Conservation (phyloP, 2,113 vertebrate genomes). For the Sapajus apella region DNA sequence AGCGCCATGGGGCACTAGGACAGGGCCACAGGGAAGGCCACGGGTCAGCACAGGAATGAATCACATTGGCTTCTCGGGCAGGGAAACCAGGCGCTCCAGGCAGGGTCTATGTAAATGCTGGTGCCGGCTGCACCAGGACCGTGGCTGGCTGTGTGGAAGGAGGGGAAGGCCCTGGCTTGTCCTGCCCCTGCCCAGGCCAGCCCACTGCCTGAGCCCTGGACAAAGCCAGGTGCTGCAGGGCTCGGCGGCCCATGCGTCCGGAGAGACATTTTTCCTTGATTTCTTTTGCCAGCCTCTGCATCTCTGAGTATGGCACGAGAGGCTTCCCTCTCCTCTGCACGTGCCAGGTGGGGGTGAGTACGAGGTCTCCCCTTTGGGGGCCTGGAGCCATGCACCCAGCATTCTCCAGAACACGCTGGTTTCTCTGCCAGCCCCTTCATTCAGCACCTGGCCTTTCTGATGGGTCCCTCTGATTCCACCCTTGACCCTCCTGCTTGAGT, state of each 20-base stretch:
- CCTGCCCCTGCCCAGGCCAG: neutral
- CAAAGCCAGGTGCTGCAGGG: neutral
- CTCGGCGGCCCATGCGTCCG: rapidly evolving
- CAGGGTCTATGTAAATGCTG: neutral
- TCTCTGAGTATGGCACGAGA: neutral
- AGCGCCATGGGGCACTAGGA: neutral
- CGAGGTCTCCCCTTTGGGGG: neutral
- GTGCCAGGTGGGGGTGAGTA: neutral
- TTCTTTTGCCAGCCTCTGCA: neutral
- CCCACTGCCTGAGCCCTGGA: neutral
- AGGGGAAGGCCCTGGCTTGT: neutral
- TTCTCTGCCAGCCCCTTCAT: slow-evolving; percentile 83
- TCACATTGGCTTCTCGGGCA: neutral
- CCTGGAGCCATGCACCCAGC: rapidly evolving
- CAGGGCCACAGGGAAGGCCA: neutral
- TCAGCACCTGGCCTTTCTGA: slow-evolving; percentile 46
- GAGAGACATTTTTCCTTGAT: neutral
- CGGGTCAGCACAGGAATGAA: neutral
- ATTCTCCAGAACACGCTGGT: slow-evolving; percentile 82
- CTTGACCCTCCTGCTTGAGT: neutral
- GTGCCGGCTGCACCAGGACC: neutral
- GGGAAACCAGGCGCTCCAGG: neutral
- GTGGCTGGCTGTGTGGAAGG: neutral
- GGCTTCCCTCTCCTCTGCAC: neutral
- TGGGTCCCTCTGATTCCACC: neutral